Conservation (phyloP, 2,888 invertebrate species). For the Caenorhabditis japonica region DNA sequence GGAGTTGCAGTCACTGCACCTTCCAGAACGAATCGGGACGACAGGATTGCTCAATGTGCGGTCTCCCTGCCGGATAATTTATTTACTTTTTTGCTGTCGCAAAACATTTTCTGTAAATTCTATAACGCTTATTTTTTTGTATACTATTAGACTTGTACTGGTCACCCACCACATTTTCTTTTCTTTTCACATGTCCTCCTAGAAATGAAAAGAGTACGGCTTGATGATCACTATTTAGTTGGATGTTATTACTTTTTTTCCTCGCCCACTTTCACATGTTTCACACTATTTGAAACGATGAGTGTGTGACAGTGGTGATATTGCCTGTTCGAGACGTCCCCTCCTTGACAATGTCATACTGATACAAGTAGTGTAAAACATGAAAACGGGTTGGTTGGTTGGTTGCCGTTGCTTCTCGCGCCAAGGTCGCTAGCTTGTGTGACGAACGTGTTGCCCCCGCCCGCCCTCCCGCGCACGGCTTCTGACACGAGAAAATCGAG, state of each 20-base stretch:
- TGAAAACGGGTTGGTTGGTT: not conserved
- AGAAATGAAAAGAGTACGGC: slow-evolving; percentile 18
- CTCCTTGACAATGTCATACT: slow-evolving; percentile 1
- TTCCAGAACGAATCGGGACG: slow-evolving; percentile 68
- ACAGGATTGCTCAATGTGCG: slow-evolving; percentile 73
- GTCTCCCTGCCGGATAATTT: slow-evolving; percentile 61
- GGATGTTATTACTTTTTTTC: not conserved
- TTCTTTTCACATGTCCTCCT: not conserved
- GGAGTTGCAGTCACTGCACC: slow-evolving; percentile 74
- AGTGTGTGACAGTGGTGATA: slow-evolving; percentile 17
- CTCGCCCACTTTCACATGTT: too few relatives aligned
- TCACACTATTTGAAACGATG: too few relatives aligned
- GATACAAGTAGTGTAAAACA: slow-evolving; percentile 14
- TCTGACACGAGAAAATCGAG: slow-evolving; percentile 11
- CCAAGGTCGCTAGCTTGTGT: slow-evolving; percentile 21
- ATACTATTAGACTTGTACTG: slow-evolving; percentile 37
- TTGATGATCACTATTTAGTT: slow-evolving; percentile 6
- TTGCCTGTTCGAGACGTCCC: slow-evolving; percentile 4
- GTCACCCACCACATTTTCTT: slow-evolving; percentile 10
- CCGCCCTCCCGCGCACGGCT: slow-evolving; percentile 1
- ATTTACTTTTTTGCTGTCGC: not conserved
- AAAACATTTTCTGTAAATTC: slow-evolving; percentile 27
- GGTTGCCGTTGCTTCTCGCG: slow-evolving; percentile 1
- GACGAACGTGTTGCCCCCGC: slow-evolving; percentile 19
- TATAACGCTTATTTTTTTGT: slow-evolving; percentile 3